Evolutionary conservation across 2,797 vertebrate species (phyloP), one percentile per base, ranked within the genome.

Genomic region (Hyperoplus immaculatus): DNA sequence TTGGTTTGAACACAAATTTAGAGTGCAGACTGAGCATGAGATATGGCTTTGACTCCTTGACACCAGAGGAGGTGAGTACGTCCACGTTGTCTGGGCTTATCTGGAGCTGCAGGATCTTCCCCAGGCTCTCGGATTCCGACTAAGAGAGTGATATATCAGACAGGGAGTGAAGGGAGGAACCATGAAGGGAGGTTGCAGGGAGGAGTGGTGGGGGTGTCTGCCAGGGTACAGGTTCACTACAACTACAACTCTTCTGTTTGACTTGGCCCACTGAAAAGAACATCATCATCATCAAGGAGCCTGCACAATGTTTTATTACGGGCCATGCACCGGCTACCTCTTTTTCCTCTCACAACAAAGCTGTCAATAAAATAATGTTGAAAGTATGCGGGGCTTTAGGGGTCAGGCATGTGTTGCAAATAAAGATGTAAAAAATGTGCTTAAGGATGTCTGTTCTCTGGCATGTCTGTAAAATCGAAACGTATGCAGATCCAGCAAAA

Each of bases 61-160:
- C 86, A 89, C 45, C 21, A 85, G 67, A 75, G 90, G 84, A 92
- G 91, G 82, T 39, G 21, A 86, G 75, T 72, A 84, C 88, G 87
- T 90, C 88, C 87, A 74, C 6, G 58, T 85, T 90, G 86, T 87
- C 78, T 84, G 66, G 84, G 86, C 83, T 89, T 94, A 94, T 95
- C 94, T 90, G 83, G 72, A 75, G 64, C 76, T 87, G 80, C 88
- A 84, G 80, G 85, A 86, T 80, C 74, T 80, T 84, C 80, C 86
- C 87, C 69, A 74, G 74, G 77, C 77, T 84, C 82, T 73, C 53
- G 0, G 61, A 84, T 79, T 86, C 83, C 80, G 83, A 76, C 83
- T 81, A 61, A 57, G 49, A 66, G 81, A 84, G 75, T 54, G 1
- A 87, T 90, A 89, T 46, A 89, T 92, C 88, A 87, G 67, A 50